Evolutionary conservation across 1,140 invertebrate species (phyloP).

Genomic region (Cyclargus thomasi): DNA sequence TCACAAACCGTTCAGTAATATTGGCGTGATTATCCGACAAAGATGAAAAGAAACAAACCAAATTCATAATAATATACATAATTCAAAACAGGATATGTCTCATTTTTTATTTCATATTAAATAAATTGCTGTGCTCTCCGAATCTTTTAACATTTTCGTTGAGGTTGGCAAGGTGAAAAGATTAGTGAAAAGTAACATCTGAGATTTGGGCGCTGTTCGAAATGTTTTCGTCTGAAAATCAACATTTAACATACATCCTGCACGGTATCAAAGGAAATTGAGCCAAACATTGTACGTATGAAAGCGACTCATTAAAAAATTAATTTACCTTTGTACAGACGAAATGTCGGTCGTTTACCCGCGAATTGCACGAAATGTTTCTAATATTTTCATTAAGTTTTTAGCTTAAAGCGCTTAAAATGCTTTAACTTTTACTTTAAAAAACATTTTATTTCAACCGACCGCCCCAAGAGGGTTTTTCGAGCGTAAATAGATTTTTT

Average conservation of each 20-base stretch:
- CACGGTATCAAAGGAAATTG: not conserved
- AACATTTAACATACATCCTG: not conserved
- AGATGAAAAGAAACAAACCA: too few relatives aligned
- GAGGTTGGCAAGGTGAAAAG: not conserved
- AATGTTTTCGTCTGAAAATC: not conserved
- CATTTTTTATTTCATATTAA: too few relatives aligned
- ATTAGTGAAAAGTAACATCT: not conserved
- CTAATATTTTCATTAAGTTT: not conserved
- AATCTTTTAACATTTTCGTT: too few relatives aligned
- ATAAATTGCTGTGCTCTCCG: too few relatives aligned
- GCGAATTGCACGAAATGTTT: not conserved
- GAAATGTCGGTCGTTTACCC: not conserved
- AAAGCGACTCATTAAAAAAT: not conserved
- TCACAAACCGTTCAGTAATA: too few relatives aligned
- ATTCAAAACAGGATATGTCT: too few relatives aligned
- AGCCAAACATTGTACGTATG: not conserved
- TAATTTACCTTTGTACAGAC: not conserved
- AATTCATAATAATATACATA: too few relatives aligned
- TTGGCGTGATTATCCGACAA: too few relatives aligned
- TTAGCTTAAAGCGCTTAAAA: not conserved
- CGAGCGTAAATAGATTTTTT: too few relatives aligned
- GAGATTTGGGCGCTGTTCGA: not conserved
- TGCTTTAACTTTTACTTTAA: not conserved
- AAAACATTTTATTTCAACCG: too few relatives aligned
- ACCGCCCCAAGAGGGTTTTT: too few relatives aligned